Evolutionary conservation across 1,140 invertebrate species (phyloP).

Genomic region (Bradysia coprophila): DNA sequence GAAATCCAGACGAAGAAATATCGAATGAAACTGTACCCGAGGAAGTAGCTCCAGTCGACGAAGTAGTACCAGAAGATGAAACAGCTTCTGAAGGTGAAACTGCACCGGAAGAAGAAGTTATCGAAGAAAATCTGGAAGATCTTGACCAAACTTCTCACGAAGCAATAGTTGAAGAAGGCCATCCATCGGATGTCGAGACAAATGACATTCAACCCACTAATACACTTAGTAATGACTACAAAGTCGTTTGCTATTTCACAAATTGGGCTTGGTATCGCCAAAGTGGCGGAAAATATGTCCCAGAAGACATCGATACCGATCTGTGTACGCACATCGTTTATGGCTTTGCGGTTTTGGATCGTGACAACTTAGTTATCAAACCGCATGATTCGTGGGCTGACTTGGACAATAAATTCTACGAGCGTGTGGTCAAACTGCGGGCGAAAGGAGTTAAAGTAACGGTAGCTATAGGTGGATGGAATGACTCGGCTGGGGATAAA

Average conservation of each 20-base stretch:
- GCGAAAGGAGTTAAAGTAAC: constrained; percentile 58
- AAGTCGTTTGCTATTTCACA: constrained; percentile 81
- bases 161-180: constrained; percentile 1
- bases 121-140: constrained; percentile 3
- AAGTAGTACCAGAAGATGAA: constrained; percentile 3
- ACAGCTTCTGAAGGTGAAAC: constrained; percentile 5
- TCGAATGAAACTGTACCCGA: background rate
- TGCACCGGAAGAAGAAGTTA: no score
- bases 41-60: constrained; percentile 8
- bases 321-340: constrained; percentile 85
- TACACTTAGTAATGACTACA: constrained; percentile 23
- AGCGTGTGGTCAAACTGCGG: constrained; percentile 55
- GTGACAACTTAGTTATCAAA: constrained; percentile 53
- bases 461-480: constrained; percentile 75
- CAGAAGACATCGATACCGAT: constrained; percentile 62
- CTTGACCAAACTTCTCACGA: background rate
- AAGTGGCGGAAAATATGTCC: constrained; percentile 60
- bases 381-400: constrained; percentile 79
- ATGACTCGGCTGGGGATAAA: constrained; percentile 70
- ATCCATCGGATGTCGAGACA: constrained; percentile 3
- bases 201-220: constrained; percentile 2
- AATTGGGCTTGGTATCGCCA: constrained; percentile 86
- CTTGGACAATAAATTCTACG: constrained; percentile 74
- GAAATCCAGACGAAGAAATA: background rate
- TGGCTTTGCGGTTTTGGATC: constrained; percentile 74